phyloP scores from a whole-genome alignment of 2,888 invertebrate genomes.

The Metellina segmentata region DNA sequence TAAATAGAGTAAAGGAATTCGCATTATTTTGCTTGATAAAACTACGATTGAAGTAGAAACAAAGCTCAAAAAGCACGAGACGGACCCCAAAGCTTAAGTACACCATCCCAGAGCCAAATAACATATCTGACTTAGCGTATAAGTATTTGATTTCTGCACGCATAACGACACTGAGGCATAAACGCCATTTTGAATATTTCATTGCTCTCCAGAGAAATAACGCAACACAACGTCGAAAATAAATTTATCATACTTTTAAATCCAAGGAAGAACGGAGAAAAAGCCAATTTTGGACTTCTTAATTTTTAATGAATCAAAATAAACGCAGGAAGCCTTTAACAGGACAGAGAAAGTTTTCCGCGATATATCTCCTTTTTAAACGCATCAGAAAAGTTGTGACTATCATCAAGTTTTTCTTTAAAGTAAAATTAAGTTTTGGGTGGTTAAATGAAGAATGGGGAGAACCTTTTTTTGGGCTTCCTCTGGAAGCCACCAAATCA shows the following conservation, averaged over 20 bases:
- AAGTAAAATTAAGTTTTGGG: conserved; percentile 74
- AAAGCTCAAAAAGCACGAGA: too few species aligned
- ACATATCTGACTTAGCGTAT: conserved; percentile 54
- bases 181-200: conserved; percentile 75
- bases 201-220: conserved; percentile 53
- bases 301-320: conserved; percentile 76
- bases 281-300: conserved; percentile 75
- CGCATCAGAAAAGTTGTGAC: conserved; percentile 50
- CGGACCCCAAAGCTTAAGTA: conserved; percentile 42
- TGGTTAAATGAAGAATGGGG: conserved; percentile 72
- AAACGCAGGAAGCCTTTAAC: conserved; percentile 70
- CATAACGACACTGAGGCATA: conserved; percentile 59
- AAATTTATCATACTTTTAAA: conserved; percentile 76
- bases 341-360: conserved; percentile 63
- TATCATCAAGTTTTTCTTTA: conserved; percentile 52
- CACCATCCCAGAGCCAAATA: conserved; percentile 34
- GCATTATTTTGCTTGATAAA: not conserved
- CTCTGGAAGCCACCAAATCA: conserved; percentile 25
- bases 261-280: conserved; percentile 73
- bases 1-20: not conserved
- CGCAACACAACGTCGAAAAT: conserved; percentile 68
- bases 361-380: conserved; percentile 62
- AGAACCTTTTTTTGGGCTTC: conserved; percentile 32
- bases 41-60: not conserved
- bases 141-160: conserved; percentile 56